Conservation (phyloP, 2,888 invertebrate species). For the Abrostola tripartita region DNA sequence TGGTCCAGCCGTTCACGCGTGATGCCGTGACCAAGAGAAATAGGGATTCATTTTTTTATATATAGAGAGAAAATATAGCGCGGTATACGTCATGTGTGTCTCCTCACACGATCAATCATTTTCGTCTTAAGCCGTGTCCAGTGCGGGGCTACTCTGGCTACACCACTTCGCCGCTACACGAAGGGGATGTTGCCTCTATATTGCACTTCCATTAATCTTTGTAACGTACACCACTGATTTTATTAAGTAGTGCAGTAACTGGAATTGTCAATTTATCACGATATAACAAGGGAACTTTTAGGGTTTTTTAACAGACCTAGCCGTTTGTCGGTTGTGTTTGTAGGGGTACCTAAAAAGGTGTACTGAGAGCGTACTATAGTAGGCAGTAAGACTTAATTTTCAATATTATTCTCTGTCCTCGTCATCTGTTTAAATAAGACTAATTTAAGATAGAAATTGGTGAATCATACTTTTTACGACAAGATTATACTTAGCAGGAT, state of each 20-base stretch:
- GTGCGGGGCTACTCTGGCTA: conserved; percentile 11
- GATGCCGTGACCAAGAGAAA: too few relatives aligned
- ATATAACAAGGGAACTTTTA: neutral
- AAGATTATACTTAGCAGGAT: too few relatives aligned
- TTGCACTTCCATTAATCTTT: conserved; percentile 36
- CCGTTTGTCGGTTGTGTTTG: neutral
- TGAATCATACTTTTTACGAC: too few relatives aligned
- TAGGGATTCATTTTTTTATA: too few relatives aligned
- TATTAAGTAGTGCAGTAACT: conserved; percentile 15
- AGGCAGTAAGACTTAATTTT: too few relatives aligned
- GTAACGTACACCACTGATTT: conserved; percentile 14
- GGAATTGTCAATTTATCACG: conserved; percentile 1
- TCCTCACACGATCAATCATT: conserved; percentile 45
- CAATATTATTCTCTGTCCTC: too few relatives aligned
- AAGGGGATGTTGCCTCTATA: conserved; percentile 20
- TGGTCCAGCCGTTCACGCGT: too few relatives aligned
- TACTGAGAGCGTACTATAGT: too few relatives aligned
- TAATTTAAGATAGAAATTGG: too few relatives aligned
- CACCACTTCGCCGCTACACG: neutral
- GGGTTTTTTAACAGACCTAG: neutral
- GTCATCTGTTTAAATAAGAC: too few relatives aligned
- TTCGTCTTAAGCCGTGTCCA: conserved; percentile 33
- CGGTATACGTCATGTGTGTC: neutral
- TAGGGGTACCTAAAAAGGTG: too few relatives aligned
- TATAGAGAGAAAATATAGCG: too few relatives aligned